Base-by-base conservation (phyloP, 2,888 invertebrate genomes). In the Myopa tessellatipennis region DNA sequence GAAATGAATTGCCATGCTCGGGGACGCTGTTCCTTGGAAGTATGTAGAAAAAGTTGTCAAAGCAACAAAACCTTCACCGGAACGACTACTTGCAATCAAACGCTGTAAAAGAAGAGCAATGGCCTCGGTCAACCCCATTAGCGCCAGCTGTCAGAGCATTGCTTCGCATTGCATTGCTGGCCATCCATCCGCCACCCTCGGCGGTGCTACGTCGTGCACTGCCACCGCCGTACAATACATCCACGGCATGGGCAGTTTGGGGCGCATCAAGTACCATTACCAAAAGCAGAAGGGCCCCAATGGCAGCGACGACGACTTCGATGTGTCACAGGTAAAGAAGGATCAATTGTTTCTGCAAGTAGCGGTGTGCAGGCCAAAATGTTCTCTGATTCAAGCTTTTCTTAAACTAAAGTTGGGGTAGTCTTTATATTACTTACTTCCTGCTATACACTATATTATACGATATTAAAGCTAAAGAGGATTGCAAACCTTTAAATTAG, bases 231-330 rank as follows among this genome's bases (percentile, higher is more conserved):
- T 79, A 18, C 86, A 86, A 78, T 88, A 88, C 82, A 83, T 88
- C 75, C 87, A 87, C 81, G 88, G 88, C 73, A 88, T 88, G 78
- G 88, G 88, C 78, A 88, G 88, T 82, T 82, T 88, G 82, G 88
- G 87, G 40, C 86, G 88, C 79, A 83, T 88, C 40, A 87, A 88
- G 82, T 87, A 83, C 78, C 83, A 85, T 79, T 84, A 87, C 80
- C 84, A 87, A 80, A 87, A 87, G 81, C 83, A 83, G 60, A 85
- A 84, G 76, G 87, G 86, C 77, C 83, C 85, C 80, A 82, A 83
- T 75, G 88, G 87, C 81, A 87, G 90, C 82, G 91, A 91, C 81
- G 91, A 91, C 84, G 91, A 91, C 82, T 89, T 91, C 82, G 90
- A 90, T 83, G 90, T 91, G 82, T 90, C 91, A 72, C 90, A 91